Evolutionary conservation across 1,140 invertebrate species (phyloP), one percentile per base, ranked within the genome.

Genomic region (Pinna nobilis): DNA sequence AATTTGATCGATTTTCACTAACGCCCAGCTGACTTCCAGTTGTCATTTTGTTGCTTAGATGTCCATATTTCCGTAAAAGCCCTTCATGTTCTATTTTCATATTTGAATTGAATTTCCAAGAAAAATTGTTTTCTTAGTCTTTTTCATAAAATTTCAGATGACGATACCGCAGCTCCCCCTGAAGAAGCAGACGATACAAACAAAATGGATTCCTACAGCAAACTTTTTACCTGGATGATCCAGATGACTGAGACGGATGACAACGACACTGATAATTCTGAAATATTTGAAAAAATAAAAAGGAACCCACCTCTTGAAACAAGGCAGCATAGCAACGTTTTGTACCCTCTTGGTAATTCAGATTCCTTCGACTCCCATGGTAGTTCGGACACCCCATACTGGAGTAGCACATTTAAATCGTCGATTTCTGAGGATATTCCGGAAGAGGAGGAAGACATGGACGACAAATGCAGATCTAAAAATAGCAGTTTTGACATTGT

Each of bases 351-450:
- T n/a, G n/a, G n/a, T n/a, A 59, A 33, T 59, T 59, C 55, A 20
- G 20, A 33, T n/a, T 59, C 55, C 6, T 33, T 59, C 55, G 55
- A 59, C 6, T 59, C 55, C 20, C 55, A 59, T 18, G 33, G 55
- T 20, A 59, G 55, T 33, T 59, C 55, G 55, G 55, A 59, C 7
- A 15, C 20, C 23, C 55, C 55, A 20, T 59, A 59, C 30, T 59
- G 55, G 55, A 33, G 55, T 9, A 33, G 55, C 2, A 59, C 37
- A 33, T 57, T 59, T 18, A 35, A 35, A 37, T 59, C 55, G 30
- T 59, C 55, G n/a, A 33, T 33, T 33, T 59, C 55, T 35, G 55
- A 59, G 55, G 55, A 59, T 7, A 59, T 59, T 25, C 55, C 55
- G 4, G 55, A 59, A 33, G 55, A 59, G 28, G 55, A 59, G 33